Base-by-base conservation (phyloP, 2,797 vertebrate genomes). In the Anas capensis region DNA sequence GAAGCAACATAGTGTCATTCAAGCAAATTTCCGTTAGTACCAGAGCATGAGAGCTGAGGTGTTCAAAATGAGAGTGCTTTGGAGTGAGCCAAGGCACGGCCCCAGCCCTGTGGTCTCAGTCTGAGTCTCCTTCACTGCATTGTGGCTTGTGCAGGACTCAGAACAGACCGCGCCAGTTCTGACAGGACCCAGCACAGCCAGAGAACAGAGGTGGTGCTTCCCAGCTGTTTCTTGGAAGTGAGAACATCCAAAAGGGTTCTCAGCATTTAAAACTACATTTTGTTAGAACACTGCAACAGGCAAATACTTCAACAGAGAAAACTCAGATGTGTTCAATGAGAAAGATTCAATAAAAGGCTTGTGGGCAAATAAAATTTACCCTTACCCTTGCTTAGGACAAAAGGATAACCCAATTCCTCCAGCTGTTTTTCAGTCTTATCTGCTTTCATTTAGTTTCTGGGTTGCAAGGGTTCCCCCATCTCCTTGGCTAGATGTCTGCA, bases 11-110 rank as follows among this genome's bases (percentile, higher is more conserved):
- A 51, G 73, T n/a, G 42, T 84, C 83, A 90, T 69, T 85, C 83
- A 85, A 90, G 82, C 44, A 93, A 85, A 80, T 96, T 93, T 95
- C 88, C 42, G 42, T 93, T 85, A 80, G 86, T 88, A 71, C 15
- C 68, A 58, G 78, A 54, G 68, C 68, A 64, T 20, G 60, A 65
- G 89, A 90, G 36, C 88, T 86, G 68, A 0, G 0, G 77, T 57
- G 81, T 42, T 73, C 81, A 68, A 66, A 90, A 61, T 33, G 58
- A 88, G 71, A 88, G 51, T 77, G 60, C n/a, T 92, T 48, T 61
- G 40, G 73, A 65, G 75, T 24, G 81, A 95, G 86, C 83, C 91
- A 75, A 82, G 82, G 60, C 60, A 33, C 88, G 69, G 75, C 1
- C 4, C 1, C 31, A 56, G 65, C 66, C 78, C 14, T 0, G 0